Conservation (phyloP, 1,140 invertebrate species). For the Penaeus vannamei region DNA sequence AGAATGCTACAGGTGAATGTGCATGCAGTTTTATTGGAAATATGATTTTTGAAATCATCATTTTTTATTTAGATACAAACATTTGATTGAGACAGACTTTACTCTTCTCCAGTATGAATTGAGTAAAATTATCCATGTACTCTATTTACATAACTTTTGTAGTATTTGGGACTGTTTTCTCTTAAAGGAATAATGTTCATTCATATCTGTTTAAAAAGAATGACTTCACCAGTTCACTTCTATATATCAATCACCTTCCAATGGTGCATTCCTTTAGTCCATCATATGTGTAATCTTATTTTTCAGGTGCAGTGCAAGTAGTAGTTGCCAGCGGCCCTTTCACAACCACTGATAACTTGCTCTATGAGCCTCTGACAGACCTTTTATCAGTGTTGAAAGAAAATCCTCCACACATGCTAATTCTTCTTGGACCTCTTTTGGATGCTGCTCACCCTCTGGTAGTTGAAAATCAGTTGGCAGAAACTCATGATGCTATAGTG, state of each 20-base stretch:
- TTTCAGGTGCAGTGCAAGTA: conserved; percentile 58
- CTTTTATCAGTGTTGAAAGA: conserved; percentile 80
- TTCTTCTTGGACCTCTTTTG: conserved; percentile 88
- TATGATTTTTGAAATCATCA: no score
- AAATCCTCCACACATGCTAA: conserved; percentile 83
- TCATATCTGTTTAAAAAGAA: no score
- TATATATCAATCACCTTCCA: no score
- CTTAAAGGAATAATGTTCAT: no score
- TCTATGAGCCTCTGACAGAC: conserved; percentile 86
- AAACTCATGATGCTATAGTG: conserved; percentile 82
- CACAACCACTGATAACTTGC: conserved; percentile 81
- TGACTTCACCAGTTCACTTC: no score
- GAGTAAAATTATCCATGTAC: no score
- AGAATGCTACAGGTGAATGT: conserved; percentile 25
- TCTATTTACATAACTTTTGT: no score
- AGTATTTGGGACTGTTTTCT: no score
- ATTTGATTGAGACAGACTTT: no score
- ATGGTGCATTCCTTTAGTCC: not conserved
- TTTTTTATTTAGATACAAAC: no score
- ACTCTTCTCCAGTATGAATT: no score
- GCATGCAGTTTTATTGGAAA: no score
- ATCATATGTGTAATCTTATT: not conserved
- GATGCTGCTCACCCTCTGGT: conserved; percentile 80
- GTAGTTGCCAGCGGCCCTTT: conserved; percentile 87
- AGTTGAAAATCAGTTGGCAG: conserved; percentile 74